Percentiles rank a stretch among this genome's conserved stretches.
phyloP scores from a whole-genome alignment of 2,113 vertebrate species.

The Microtus ochrogaster region DNA sequence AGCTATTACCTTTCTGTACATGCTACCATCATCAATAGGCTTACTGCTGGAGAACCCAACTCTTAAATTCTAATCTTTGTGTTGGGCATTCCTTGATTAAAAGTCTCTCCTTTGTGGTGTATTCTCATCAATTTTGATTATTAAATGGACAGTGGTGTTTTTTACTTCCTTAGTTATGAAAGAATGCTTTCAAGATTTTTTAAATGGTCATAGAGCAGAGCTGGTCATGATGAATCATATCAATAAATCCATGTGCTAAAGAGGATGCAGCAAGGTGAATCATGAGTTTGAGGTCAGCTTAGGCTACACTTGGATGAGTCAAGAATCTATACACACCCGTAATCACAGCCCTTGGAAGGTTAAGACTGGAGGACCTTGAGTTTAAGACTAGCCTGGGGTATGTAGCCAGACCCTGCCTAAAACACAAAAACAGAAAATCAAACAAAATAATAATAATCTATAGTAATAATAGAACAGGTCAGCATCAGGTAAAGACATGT shows the following conservation, averaged over 20 bases:
- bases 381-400: not conserved
- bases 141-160: not conserved
- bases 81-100: not conserved
- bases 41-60: no score
- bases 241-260: not conserved
- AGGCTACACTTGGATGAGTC: not conserved
- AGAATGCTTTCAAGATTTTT: slow-evolving; percentile 22
- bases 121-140: slow-evolving; percentile 12
- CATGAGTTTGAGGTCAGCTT: not conserved
- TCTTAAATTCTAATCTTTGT: not conserved
- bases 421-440: not conserved
- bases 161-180: slow-evolving; percentile 45
- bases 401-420: not conserved
- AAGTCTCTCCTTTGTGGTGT: not conserved
- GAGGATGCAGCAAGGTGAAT: not conserved
- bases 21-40: not conserved
- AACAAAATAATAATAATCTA: not conserved
- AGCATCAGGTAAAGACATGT: not conserved
- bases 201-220: not conserved
- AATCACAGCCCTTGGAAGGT: not conserved
- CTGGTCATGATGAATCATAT: not conserved
- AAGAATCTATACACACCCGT: no score
- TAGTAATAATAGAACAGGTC: not conserved
- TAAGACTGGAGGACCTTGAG: not conserved
- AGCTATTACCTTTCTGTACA: not conserved